Evolutionary conservation across 1,140 invertebrate species (phyloP), one percentile per base, ranked within the genome.

Genomic region (Nymphalis io): DNA sequence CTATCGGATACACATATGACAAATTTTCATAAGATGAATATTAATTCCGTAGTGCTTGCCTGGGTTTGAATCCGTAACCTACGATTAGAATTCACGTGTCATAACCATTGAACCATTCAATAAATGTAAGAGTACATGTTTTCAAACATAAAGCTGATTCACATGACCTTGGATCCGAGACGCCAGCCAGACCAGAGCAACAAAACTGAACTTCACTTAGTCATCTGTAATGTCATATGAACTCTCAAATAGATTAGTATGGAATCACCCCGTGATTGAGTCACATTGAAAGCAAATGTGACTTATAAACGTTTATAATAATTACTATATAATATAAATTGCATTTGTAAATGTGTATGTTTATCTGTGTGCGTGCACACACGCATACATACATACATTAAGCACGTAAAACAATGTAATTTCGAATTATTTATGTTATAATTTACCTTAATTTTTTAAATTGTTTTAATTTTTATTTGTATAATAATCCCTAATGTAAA

Each of bases 141-240:
- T 61, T 46, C 60, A 61, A 42, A 61, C 60, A 61, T 61, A 33
- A 44, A 33, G 18, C 3, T 60, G 57, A 59, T 44, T 67, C 57
- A 67, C 42, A 39, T 67, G 57, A 67, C 64, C 64, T 67, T 67
- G 63, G 5, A 18, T 42, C 40, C 48, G 64, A 67, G 64, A 67
- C 64, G 64, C 57, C 57, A 53, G 40, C 51, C 64, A 67, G 64
- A 48, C 64, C 40, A 59, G 64, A 67, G 53, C 40, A 57, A 44
- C 23, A 53, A 53, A 53, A 53, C 18, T 21, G 18, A 44, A 44
- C 27, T 46, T 46, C 40, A 60, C 23, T 67, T 60, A 67, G 23
- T 60, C 55, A 59, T 67, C 20, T 18, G 44, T 46, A 57, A 48
- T 67, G 64, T 67, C 64, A 67, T 67, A 67, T 67, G 48, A 21